These are phyloP conservation scores for Gavia stellata DNA, from an alignment of 2,113 vertebrate genomes.

Conservation along the genomic window DNA sequence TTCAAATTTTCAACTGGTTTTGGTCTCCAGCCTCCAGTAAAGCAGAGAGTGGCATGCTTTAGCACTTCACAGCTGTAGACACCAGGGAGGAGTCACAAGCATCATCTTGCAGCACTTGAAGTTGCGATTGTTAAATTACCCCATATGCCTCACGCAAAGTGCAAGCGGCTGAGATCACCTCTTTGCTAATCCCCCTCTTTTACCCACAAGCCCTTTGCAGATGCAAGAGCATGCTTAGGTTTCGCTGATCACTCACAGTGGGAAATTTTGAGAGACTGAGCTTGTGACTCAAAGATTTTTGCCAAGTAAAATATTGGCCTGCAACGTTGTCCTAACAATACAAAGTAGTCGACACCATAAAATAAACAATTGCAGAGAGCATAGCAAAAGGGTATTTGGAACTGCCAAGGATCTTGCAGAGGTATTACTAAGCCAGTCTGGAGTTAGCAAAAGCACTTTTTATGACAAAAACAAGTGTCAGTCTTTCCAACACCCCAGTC, in stretches of 20 bases:
- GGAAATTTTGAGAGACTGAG: slow-evolving; percentile 27
- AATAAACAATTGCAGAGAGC: slow-evolving; percentile 57
- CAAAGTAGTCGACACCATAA: slow-evolving; percentile 56
- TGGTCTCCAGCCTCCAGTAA: neutral
- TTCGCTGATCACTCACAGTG: neutral
- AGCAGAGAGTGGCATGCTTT: neutral
- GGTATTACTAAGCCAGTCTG: slow-evolving; percentile 19
- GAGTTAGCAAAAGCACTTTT: slow-evolving; percentile 29
- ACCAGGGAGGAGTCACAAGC: neutral
- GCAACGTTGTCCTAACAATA: slow-evolving; percentile 46
- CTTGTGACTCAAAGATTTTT: slow-evolving; percentile 37
- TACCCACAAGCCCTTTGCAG: neutral
- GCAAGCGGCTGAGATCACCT: neutral
- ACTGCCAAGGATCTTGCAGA: neutral
- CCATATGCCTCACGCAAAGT: neutral
- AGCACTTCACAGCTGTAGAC: neutral
- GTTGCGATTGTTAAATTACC: neutral
- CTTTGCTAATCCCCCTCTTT: slow-evolving; percentile 3
- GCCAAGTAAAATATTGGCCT: slow-evolving; percentile 66
- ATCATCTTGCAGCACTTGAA: neutral
- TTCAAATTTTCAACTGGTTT: neutral
- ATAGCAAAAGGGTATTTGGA: slow-evolving; percentile 49
- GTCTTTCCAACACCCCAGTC: neutral
- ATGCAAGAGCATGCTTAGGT: neutral
- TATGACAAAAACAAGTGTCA: slow-evolving; percentile 50